Conservation (phyloP, 2,113 vertebrate species). For the Cyprinodon tularosa region DNA sequence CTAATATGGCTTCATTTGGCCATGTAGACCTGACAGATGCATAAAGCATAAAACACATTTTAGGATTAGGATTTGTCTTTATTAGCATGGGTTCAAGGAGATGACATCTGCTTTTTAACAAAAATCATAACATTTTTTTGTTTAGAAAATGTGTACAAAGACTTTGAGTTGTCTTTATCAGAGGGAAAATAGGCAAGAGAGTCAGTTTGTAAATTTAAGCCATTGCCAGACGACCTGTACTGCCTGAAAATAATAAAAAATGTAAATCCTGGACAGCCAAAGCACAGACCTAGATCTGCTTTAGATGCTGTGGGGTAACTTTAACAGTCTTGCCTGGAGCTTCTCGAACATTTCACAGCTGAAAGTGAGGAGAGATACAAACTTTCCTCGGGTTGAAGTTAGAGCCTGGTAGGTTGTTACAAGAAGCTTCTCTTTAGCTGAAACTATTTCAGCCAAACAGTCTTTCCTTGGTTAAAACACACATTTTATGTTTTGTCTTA, state of each 20-base stretch:
- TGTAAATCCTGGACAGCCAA: neutral
- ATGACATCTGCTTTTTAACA: too few species aligned
- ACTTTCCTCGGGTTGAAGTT: neutral
- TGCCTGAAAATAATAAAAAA: neutral
- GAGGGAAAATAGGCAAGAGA: too few species aligned
- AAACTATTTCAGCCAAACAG: neutral
- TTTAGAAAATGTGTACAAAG: too few species aligned
- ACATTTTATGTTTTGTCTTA: neutral
- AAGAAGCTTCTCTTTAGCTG: neutral
- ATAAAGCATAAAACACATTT: too few species aligned
- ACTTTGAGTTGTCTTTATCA: too few species aligned
- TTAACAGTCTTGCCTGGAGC: neutral
- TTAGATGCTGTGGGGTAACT: neutral
- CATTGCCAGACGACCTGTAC: too few species aligned
- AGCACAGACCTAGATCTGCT: neutral
- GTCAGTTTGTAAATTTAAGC: too few species aligned
- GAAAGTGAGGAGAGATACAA: neutral
- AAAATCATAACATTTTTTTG: too few species aligned
- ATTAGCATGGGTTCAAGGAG: too few species aligned
- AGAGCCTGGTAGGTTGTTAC: neutral
- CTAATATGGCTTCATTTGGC: too few species aligned
- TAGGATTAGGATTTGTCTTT: too few species aligned
- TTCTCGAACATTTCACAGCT: neutral
- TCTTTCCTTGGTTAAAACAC: neutral
- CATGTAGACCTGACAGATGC: too few species aligned